Base-by-base conservation (phyloP, 1,140 invertebrate species). In the Papilio xuthus region DNA sequence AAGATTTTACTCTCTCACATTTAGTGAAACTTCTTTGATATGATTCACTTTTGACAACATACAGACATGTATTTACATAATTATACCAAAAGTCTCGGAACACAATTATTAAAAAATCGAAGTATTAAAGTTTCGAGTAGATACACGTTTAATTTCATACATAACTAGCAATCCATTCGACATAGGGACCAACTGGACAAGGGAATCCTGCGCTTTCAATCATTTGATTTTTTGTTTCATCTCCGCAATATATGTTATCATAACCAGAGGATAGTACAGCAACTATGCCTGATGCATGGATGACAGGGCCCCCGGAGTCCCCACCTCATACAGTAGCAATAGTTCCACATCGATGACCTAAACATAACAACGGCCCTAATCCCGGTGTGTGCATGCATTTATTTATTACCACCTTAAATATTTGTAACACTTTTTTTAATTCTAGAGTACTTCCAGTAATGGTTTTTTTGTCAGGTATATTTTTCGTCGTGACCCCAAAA, bases 161-260 rank as follows among this genome's bases (percentile, higher is more conserved):
- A 26, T 76, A 15, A 41, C 53, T 76, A 47, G 37, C 6, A 60
- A 76, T 76, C 74, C 74, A 76, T 42, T 76, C 74, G 26, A 63
- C 41, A 47, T 63, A 76, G 0, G 53, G 74, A 60, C 28, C 37
- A 23, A 76, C 20, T 10, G 74, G 56, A n/a, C n/a, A n/a, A 63
- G 20, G n/a, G 3, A 20, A 15, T 12, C 53, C 74, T n/a, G 74
- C 72, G 32, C 4, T 1, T 1, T 37, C 32, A 37, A 4, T 37
- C 32, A 6, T 37, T 37, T 37, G 4, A 37, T 37, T 37, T 37
- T 37, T 7, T 6, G 32, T 37, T 4, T 4, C 32, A 37, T 37
- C n/a, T 37, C 32, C 32, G 32, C 32, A 37, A 37, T 37, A 37
- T 6, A 6, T 37, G 10, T 8, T 23, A 42, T n/a, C n/a, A 12